Conservation (phyloP, 2,888 invertebrate species). For the Apotomis capreana region DNA sequence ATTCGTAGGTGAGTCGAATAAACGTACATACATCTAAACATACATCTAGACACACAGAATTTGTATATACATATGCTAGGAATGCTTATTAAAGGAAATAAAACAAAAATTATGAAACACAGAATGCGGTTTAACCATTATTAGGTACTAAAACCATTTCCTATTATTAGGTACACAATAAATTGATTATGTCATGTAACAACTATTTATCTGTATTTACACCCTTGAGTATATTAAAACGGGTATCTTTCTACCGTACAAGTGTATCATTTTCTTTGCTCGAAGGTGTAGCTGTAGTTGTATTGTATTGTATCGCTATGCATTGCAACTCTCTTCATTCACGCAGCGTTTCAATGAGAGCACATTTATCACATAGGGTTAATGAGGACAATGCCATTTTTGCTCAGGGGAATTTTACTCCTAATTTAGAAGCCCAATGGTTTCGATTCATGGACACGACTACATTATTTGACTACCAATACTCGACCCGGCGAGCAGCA, state of each 20-base stretch:
- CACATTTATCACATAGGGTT: conserved; percentile 39
- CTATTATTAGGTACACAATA: too few relatives aligned
- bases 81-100: too few relatives aligned
- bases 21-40: neutral
- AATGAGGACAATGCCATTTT: conserved; percentile 57
- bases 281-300: neutral
- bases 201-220: too few relatives aligned
- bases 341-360: conserved; percentile 37
- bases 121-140: too few relatives aligned
- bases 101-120: too few relatives aligned
- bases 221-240: too few relatives aligned
- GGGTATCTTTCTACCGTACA: too few relatives aligned
- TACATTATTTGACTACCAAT: conserved; percentile 31
- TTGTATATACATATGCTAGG: too few relatives aligned
- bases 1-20: conserved; percentile 61
- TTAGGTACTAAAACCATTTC: too few relatives aligned
- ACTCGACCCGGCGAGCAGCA: conserved; percentile 3
- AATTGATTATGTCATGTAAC: too few relatives aligned
- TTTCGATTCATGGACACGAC: conserved; percentile 42
- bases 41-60: too few relatives aligned
- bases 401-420: conserved; percentile 59
- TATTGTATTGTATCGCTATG: conserved; percentile 16
- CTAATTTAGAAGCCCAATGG: conserved; percentile 51
- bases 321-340: conserved; percentile 39
- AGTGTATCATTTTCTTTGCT: too few relatives aligned